Evolutionary conservation across 1,140 invertebrate genomes (phyloP).

Genomic region (Oscheius sp.): DNA sequence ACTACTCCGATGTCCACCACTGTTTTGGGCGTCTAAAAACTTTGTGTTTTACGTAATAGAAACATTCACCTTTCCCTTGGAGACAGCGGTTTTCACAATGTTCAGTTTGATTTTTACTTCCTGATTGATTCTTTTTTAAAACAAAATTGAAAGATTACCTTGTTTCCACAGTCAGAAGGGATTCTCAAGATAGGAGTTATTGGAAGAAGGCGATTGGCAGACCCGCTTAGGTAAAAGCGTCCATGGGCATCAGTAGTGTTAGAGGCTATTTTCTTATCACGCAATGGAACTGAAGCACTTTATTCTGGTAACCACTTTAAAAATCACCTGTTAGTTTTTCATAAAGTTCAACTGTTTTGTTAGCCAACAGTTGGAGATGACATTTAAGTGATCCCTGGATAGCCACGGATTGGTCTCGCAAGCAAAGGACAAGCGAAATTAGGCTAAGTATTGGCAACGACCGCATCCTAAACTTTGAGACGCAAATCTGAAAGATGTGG

Average conservation of each 20-base stretch:
- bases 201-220: neutral
- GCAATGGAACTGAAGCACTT: too few relatives aligned
- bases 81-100: neutral
- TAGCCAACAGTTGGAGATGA: neutral
- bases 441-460: too few relatives aligned
- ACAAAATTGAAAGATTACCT: neutral
- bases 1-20: neutral
- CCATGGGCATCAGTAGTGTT: neutral
- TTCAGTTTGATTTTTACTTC: neutral
- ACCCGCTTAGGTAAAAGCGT: neutral
- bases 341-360: neutral
- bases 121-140: neutral
- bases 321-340: neutral
- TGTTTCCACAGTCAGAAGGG: neutral
- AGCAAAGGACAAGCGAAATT: too few relatives aligned
- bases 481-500: too few relatives aligned
- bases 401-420: conserved; percentile 2
- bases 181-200: neutral
- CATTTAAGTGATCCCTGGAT: neutral
- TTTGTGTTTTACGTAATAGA: neutral
- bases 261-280: too few relatives aligned
- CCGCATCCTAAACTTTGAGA: too few relatives aligned
- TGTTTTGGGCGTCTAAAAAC: neutral
- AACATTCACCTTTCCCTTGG: neutral
- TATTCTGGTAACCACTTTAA: neutral